These are phyloP conservation scores for Neogale vison DNA, from an alignment of 2,113 vertebrate genomes.

Conservation along the genomic window DNA sequence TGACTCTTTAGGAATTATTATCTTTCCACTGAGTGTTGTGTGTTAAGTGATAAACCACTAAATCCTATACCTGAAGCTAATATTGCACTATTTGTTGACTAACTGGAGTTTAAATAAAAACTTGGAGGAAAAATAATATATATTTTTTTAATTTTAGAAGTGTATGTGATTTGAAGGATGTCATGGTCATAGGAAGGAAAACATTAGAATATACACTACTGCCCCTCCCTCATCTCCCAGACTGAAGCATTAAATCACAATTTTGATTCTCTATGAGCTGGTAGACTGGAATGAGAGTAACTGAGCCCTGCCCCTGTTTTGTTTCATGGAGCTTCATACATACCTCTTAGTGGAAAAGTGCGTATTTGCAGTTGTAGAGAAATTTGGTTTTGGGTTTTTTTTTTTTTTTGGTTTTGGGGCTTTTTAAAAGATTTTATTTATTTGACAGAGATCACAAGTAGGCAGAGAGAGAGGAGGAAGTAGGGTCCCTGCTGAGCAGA, in stretches of 20 bases:
- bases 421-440: too few species aligned
- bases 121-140: not conserved
- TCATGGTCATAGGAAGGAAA: not conserved
- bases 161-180: not conserved
- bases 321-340: not conserved
- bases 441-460: too few species aligned
- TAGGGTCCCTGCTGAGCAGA: too few species aligned
- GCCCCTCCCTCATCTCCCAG: not conserved
- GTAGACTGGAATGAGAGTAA: not conserved
- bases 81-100: not conserved
- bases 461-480: too few species aligned
- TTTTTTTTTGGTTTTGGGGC: too few species aligned
- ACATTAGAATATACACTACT: not conserved
- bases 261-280: not conserved
- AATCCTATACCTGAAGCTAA: not conserved
- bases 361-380: not conserved
- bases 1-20: not conserved
- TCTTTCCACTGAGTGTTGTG: not conserved
- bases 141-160: not conserved
- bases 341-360: not conserved
- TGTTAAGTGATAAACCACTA: not conserved
- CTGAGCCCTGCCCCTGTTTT: not conserved
- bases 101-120: not conserved
- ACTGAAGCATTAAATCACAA: not conserved
- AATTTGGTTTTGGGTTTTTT: not conserved